These are phyloP conservation scores for Echeneis naucrates DNA, from an alignment of 2,797 vertebrate species.

Conservation along the genomic window DNA sequence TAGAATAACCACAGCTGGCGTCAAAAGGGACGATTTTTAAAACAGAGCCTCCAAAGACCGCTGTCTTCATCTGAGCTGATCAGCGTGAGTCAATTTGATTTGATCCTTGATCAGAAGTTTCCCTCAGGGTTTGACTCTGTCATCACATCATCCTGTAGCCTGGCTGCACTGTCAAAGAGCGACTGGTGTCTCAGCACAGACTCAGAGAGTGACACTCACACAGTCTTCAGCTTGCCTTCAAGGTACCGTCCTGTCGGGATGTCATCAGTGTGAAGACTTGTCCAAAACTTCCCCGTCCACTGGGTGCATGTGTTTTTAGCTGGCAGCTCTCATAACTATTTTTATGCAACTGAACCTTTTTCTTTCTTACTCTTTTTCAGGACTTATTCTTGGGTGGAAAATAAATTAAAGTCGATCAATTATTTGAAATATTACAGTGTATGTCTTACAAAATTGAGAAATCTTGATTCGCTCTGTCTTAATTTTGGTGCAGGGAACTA, in stretches of 20 bases:
- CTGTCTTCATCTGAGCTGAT: not conserved
- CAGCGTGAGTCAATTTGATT: conserved; percentile 6
- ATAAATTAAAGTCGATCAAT: not conserved
- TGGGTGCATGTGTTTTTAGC: conserved; percentile 36
- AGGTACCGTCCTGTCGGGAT: conserved; percentile 83
- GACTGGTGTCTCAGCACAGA: conserved; percentile 93
- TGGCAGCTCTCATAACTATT: conserved; percentile 1
- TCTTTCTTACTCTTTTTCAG: not conserved
- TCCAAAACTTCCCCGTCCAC: conserved; percentile 32
- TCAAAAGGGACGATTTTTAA: not conserved
- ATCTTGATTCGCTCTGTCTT: not conserved
- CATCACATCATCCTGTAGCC: conserved; percentile 64
- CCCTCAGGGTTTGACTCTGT: conserved; percentile 59
- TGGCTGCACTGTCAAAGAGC: conserved; percentile 86
- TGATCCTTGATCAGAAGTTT: conserved; percentile 18
- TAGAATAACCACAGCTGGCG: not conserved
- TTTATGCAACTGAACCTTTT: not conserved
- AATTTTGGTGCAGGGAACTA: not conserved
- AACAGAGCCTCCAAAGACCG: not conserved
- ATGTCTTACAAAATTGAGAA: not conserved
- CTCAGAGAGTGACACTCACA: conserved; percentile 88
- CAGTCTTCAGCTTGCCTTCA: conserved; percentile 92
- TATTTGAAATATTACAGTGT: not conserved
- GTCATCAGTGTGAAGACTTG: conserved; percentile 22
- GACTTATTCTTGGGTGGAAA: not conserved